Evolutionary conservation across 1,140 invertebrate genomes (phyloP).

Genomic region (Pseudomyrmex dendroicus): DNA sequence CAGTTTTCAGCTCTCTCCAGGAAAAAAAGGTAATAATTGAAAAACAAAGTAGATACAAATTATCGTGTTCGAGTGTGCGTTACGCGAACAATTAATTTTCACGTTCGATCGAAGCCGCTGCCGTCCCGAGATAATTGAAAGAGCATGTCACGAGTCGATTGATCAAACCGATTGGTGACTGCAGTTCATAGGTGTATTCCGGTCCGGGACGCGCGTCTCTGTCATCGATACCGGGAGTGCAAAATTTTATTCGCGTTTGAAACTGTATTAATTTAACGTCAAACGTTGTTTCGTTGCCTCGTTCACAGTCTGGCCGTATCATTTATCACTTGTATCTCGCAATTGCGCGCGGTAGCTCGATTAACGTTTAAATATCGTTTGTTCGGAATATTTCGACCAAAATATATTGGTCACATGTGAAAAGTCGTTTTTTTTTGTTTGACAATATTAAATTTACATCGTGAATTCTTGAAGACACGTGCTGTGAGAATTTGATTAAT

Average conservation of each 20-base stretch:
- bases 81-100: constrained; percentile 68
- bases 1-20: not conserved
- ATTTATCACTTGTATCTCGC: constrained; percentile 1
- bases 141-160: constrained; percentile 61
- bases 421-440: too few relatives aligned
- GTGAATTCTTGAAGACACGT: too few relatives aligned
- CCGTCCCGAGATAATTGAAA: constrained; percentile 69
- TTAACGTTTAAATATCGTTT: not conserved
- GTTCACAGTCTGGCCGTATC: not conserved
- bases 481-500: too few relatives aligned
- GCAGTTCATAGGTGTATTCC: constrained; percentile 38
- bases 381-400: not conserved
- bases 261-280: constrained; percentile 56
- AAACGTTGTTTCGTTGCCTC: constrained; percentile 39
- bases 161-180: constrained; percentile 65
- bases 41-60: constrained; percentile 44
- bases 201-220: constrained; percentile 16
- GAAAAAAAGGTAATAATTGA: not conserved
- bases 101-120: constrained; percentile 40
- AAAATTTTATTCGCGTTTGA: constrained; percentile 54
- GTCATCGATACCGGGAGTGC: constrained; percentile 35
- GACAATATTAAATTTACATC: too few relatives aligned
- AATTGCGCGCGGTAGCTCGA: not conserved
- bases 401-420: not conserved
- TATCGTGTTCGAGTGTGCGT: constrained; percentile 61